Base-by-base conservation (phyloP, 2,797 vertebrate genomes). In the Danio kyathit region DNA sequence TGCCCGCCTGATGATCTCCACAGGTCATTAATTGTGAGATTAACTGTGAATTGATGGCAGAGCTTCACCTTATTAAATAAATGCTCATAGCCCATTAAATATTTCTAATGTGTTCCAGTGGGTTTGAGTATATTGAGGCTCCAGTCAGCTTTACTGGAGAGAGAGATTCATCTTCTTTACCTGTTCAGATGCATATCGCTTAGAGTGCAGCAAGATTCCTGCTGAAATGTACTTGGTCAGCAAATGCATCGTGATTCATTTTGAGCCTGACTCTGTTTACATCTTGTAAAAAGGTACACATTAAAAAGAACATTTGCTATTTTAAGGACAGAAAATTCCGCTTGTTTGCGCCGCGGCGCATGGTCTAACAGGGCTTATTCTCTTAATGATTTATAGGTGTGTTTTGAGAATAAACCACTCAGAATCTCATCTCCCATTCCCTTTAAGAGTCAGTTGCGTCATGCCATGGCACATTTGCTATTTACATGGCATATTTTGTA, bases 91-190 rank as follows among this genome's bases (percentile, higher is more conserved):
- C 54, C 66, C 71, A 79, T 86, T 83, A 72, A 73, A 75, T 67
- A 72, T 59, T 56, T 57, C 43, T 46, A 44, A 82, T 64, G 56
- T 8, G 56, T 69, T 79, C 63, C 54, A 74, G 72, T 48, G 57
- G 79, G 46, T 74, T 80, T 65, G 6, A 51, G 54, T 51, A 73
- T 85, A 84, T 83, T 83, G 60, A 86, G 75, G 69, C 57, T 69
- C 7, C 14, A 16, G 73, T 61, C 65, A 19, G 59, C 43, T 72
- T 76, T 72, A n/a, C 57, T 40, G 11, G n/a, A 0, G 9, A 29
- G 29, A 43, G 41, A 14, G 19, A 76, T 82, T 43, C n/a, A 66
- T 81, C 65, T 48, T 77, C 43, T 40, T 14, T 40, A 76, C 46
- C 16, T 38, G 13, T 69, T 57, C 40, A 1, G 48, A 54, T 29